phyloP scores from a whole-genome alignment of 2,113 vertebrate genomes.

The Ctenomys sociabilis region DNA sequence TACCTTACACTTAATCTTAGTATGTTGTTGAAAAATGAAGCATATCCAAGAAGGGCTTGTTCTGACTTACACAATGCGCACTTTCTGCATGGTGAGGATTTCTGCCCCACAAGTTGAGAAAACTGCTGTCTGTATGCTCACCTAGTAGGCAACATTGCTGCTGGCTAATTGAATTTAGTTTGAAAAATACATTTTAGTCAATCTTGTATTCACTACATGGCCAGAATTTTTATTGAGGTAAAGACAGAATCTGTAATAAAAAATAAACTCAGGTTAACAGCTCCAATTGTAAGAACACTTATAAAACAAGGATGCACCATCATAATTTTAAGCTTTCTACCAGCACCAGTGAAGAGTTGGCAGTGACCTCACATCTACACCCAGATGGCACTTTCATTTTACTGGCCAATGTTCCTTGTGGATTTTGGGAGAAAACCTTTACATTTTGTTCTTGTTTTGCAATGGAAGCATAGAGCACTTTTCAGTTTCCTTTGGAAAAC shows the following conservation, averaged over 20 bases:
- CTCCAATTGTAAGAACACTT: slow-evolving; percentile 81
- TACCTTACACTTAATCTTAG: slow-evolving; percentile 65
- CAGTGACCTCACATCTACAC: slow-evolving; percentile 84
- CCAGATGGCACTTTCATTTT: slow-evolving; percentile 87
- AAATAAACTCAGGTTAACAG: slow-evolving; percentile 85
- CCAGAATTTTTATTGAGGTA: slow-evolving; percentile 80
- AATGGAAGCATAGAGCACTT: slow-evolving; percentile 76
- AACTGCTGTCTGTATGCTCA: slow-evolving; percentile 62
- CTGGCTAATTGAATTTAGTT: slow-evolving; percentile 59
- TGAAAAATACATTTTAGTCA: slow-evolving; percentile 73
- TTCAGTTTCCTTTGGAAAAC: slow-evolving; percentile 63
- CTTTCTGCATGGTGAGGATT: slow-evolving; percentile 13
- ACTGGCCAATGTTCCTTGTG: slow-evolving; percentile 84
- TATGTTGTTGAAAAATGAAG: slow-evolving; percentile 60
- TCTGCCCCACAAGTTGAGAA: slow-evolving; percentile 41
- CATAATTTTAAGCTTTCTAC: slow-evolving; percentile 84
- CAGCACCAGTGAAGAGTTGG: slow-evolving; percentile 83
- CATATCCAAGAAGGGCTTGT: slow-evolving; percentile 36
- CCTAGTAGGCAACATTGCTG: slow-evolving; percentile 56
- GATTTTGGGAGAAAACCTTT: slow-evolving; percentile 83
- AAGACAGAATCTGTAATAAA: slow-evolving; percentile 83
- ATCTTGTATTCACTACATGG: slow-evolving; percentile 60
- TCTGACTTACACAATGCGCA: slow-evolving; percentile 58
- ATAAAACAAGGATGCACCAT: slow-evolving; percentile 82
- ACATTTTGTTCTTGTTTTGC: slow-evolving; percentile 66